phyloP scores from a whole-genome alignment of 2,797 vertebrate genomes.

The Intellagama lesueurii region DNA sequence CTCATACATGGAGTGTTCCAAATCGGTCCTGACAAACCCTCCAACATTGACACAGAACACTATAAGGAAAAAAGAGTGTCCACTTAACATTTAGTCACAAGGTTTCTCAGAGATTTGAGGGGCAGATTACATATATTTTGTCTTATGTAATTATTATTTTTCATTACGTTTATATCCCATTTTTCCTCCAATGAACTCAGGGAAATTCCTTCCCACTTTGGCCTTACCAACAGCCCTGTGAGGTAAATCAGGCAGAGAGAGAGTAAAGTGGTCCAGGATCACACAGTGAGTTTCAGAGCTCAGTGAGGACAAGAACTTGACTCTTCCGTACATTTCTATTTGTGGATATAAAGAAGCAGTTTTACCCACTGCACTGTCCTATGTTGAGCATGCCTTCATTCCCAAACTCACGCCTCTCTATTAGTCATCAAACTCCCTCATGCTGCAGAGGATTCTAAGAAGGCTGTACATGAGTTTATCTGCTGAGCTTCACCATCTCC shows the following conservation, averaged over 20 bases:
- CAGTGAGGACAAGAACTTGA: not conserved
- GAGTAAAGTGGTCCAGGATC: too few species aligned
- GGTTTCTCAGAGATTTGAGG: not conserved
- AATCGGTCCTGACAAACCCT: not conserved
- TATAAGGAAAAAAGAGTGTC: not conserved
- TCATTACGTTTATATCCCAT: too few species aligned
- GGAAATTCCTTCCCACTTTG: not conserved
- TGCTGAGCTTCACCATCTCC: not conserved
- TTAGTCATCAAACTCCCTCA: not conserved
- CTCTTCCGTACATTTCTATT: not conserved
- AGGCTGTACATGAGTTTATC: too few species aligned
- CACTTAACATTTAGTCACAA: not conserved
- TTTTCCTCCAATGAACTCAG: too few species aligned
- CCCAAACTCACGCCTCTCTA: not conserved
- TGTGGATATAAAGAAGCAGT: not conserved
- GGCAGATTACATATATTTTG: not conserved
- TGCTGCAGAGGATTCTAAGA: not conserved
- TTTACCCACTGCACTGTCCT: too few species aligned
- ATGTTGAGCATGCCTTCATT: not conserved
- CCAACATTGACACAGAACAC: not conserved
- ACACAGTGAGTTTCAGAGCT: too few species aligned
- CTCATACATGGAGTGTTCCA: not conserved
- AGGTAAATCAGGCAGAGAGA: too few species aligned
- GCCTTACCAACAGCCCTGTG: not conserved
- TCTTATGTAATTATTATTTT: too few species aligned